Base-by-base conservation (phyloP, 2,113 vertebrate species). In the Macaca mulatta region DNA sequence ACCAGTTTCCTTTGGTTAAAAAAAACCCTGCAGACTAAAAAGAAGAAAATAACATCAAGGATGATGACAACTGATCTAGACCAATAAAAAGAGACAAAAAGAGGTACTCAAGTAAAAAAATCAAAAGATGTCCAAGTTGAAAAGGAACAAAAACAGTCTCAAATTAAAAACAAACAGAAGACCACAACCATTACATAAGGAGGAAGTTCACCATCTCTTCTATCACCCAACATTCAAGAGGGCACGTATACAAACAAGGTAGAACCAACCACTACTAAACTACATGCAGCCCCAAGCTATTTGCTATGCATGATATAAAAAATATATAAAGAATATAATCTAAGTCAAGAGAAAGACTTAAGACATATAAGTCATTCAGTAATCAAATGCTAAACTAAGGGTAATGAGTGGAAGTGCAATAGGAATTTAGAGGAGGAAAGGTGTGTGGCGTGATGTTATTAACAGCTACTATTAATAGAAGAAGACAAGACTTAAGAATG, bases 131-230 rank as follows among this genome's bases (percentile, higher is more conserved):
- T 6, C 11, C 12, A 77, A 70, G 17, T 67, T 79, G 16, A 93
- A 92, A 97, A 92, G 48, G 25, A 95, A 96, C 8, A 88, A 96
- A 94, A 83, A 38, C 1, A 52, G 30, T 59, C 74, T 93, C 30
- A 93, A 92, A 74, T 40, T 40, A 87, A 77, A 12, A 52, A 14
- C 11, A 95, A 84, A 89, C 52, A 40, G 7, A 96, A 91, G 61
- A 85, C 59, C 5, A 30, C 9, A 82, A 87, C 38, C 43, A 80
- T 72, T 48, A 10, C 25, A 30, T 14, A 64, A 78, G 30, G 12
- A 80, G 0, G 55, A 90, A 88, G 40, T 67, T 30, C 32, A 93
- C 17, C 20, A 89, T 61, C 48, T 85, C 16, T 80, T 61, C 72
- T n/a, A 72, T 35, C 22, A 78, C 30, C 23, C 22, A 55, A 74